Percentiles rank a stretch among this genome's conserved stretches.
Evolutionary conservation across 2,797 vertebrate species (phyloP).

Genomic region (Tragelaphus oryx): DNA sequence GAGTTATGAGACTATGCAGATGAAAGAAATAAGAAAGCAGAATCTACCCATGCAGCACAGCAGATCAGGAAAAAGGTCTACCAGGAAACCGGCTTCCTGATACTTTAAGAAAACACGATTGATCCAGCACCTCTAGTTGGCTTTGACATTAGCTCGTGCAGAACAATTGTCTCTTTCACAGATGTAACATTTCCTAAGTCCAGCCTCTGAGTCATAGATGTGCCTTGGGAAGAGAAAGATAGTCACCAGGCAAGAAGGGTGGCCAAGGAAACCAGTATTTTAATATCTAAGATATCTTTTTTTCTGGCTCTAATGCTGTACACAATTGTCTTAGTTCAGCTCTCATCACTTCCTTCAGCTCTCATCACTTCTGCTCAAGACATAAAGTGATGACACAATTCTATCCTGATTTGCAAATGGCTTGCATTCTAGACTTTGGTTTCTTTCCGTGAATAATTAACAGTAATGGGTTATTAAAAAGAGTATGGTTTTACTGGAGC

Average conservation of each 20-base stretch:
- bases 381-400: not conserved
- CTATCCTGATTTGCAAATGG: not conserved
- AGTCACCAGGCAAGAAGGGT: not conserved
- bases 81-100: not conserved
- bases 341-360: not conserved
- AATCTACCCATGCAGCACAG: not conserved
- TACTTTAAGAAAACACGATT: not conserved
- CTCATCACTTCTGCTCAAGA: not conserved
- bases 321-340: not conserved
- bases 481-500: not conserved
- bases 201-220: not conserved
- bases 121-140: not conserved
- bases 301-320: not conserved
- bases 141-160: not conserved
- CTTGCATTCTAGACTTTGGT: not conserved
- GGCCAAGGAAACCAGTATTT: not conserved
- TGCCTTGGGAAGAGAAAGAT: not conserved
- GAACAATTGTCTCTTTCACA: not conserved
- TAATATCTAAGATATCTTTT: not conserved
- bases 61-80: not conserved
- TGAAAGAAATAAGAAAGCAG: not conserved
- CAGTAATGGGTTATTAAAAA: conserved; percentile 34
- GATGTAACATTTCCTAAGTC: not conserved
- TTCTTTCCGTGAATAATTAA: conserved; percentile 34
- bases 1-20: not conserved